Conservation (phyloP, 2,797 vertebrate genomes). For the Tapirus indicus region DNA sequence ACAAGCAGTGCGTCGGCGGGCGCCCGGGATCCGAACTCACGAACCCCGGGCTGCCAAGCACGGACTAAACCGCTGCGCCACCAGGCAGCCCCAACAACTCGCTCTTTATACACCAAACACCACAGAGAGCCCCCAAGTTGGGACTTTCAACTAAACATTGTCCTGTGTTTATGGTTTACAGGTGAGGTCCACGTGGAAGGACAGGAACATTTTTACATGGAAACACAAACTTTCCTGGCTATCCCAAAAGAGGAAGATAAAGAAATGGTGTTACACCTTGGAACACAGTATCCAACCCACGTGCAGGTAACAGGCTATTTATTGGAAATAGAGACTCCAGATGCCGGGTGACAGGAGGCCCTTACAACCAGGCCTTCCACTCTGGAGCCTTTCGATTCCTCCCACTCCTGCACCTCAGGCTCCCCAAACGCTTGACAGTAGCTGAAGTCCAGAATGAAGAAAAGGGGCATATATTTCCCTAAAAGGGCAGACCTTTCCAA, state of each 20-base stretch:
- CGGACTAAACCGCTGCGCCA: too few relatives aligned
- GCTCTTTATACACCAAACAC: not conserved
- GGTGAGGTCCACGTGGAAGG: constrained; percentile 84
- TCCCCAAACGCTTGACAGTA: not conserved
- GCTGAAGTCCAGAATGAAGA: not conserved
- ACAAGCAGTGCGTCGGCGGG: too few relatives aligned
- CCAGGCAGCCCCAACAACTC: not conserved
- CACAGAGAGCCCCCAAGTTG: not conserved
- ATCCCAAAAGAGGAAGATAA: constrained; percentile 84
- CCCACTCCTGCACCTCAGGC: not conserved
- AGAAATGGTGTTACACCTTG: constrained; percentile 82
- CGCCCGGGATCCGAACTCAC: too few relatives aligned
- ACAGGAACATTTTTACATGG: constrained; percentile 87
- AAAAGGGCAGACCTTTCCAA: not conserved
- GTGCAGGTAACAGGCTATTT: constrained; percentile 80
- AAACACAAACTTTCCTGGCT: constrained; percentile 83
- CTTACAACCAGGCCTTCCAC: not conserved
- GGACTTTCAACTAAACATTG: constrained; percentile 18
- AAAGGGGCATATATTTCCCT: not conserved
- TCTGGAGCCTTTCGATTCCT: not conserved
- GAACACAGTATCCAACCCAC: constrained; percentile 76
- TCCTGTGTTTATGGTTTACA: constrained; percentile 57
- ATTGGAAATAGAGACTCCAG: not conserved
- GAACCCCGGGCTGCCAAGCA: too few relatives aligned
- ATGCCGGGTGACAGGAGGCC: not conserved